phyloP scores from a whole-genome alignment of 2,888 invertebrate genomes.

The Sinopyrophorus schimmeli region DNA sequence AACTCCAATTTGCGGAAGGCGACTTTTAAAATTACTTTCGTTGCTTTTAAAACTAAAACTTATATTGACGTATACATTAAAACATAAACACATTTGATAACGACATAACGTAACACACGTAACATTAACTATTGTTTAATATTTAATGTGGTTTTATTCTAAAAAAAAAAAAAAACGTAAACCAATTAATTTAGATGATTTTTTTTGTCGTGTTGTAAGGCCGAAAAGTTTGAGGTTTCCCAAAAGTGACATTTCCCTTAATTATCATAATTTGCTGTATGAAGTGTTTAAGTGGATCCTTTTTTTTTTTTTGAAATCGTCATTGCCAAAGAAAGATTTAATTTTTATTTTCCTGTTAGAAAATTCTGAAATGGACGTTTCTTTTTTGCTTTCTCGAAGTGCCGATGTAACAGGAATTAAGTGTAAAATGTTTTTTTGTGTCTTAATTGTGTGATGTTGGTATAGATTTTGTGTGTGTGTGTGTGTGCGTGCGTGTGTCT shows the following conservation, averaged over 20 bases:
- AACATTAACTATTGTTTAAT: constrained; percentile 42
- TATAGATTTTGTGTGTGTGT: background rate
- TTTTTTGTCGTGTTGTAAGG: constrained; percentile 13
- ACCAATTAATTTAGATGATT: constrained; percentile 22
- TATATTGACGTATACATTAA: constrained; percentile 34
- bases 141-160: constrained; percentile 37
- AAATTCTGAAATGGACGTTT: background rate
- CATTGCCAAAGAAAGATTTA: constrained; percentile 15
- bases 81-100: constrained; percentile 33
- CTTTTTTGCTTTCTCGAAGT: constrained; percentile 1
- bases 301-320: no score
- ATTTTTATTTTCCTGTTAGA: constrained; percentile 12
- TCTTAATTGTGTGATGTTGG: constrained; percentile 7
- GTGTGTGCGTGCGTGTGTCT: constrained; percentile 7
- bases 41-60: constrained; percentile 27
- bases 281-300: no score
- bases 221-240: constrained; percentile 29
- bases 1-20: background rate
- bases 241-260: constrained; percentile 31
- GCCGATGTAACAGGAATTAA: constrained; percentile 4
- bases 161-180: no score
- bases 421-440: constrained; percentile 8
- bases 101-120: constrained; percentile 40
- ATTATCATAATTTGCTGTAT: no score
- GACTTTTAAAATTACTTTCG: constrained; percentile 23